Conservation (phyloP, 1,140 invertebrate species). For the Pararge aegeria region DNA sequence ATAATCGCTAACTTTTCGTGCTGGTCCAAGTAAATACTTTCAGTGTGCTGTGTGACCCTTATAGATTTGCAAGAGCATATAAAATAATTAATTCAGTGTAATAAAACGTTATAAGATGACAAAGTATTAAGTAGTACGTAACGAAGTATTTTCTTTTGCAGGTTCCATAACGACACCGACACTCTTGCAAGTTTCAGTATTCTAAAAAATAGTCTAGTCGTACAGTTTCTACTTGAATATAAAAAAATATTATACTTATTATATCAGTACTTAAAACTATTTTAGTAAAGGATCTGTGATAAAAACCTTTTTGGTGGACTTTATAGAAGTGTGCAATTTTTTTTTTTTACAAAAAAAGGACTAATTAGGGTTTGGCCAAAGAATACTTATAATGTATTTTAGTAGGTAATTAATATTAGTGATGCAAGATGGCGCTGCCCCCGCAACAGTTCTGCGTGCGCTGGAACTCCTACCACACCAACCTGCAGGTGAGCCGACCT, state of each 20-base stretch:
- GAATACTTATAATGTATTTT: constrained; percentile 40
- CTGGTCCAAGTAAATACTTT: no score
- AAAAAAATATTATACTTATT: constrained; percentile 40
- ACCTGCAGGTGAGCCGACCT: constrained; percentile 83
- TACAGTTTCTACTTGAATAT: constrained; percentile 66
- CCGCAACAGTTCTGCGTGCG: constrained; percentile 90
- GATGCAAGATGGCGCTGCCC: constrained; percentile 70
- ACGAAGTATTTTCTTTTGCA: constrained; percentile 55
- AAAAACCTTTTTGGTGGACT: constrained; percentile 44
- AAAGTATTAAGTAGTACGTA: no score
- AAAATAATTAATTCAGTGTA: no score
- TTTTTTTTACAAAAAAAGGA: constrained; percentile 27
- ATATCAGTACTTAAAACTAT: constrained; percentile 49
- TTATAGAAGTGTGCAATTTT: constrained; percentile 51
- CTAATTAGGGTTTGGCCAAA: constrained; percentile 55
- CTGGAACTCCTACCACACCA: constrained; percentile 94
- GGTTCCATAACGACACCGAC: constrained; percentile 41
- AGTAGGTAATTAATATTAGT: constrained; percentile 25
- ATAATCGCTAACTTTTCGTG: no score
- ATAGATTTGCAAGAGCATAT: no score
- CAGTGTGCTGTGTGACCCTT: no score
- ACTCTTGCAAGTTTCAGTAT: constrained; percentile 49
- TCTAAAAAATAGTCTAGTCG: constrained; percentile 65
- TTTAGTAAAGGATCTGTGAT: constrained; percentile 59
- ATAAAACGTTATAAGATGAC: no score